These are phyloP conservation scores for Sesia apiformis DNA, from an alignment of 2,888 invertebrate genomes.

Conservation along the genomic window DNA sequence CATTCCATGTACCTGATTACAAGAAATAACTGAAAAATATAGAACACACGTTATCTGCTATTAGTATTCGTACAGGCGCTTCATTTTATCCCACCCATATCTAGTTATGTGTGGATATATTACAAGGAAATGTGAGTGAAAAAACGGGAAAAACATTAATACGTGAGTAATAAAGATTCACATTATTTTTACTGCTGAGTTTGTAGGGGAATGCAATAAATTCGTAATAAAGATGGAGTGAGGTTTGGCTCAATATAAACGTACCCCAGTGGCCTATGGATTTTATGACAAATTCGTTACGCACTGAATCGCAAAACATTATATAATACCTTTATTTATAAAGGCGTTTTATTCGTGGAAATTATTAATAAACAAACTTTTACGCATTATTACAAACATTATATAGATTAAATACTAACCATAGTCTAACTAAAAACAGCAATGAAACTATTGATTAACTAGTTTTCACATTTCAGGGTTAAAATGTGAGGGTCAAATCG, in stretches of 20 bases:
- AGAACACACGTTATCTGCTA: constrained; percentile 8
- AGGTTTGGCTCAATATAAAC: constrained; percentile 31
- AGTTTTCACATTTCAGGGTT: no score
- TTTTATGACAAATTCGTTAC: constrained; percentile 34
- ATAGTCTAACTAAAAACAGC: no score
- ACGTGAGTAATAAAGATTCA: constrained; percentile 43
- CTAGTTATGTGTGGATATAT: constrained; percentile 13
- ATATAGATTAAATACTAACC: no score
- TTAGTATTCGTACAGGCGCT: constrained; percentile 29
- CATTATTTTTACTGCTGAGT: constrained; percentile 35
- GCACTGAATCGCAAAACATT: constrained; percentile 20
- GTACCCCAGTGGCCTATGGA: constrained; percentile 26
- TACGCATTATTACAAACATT: no score
- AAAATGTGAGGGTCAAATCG: no score
- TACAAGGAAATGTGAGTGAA: constrained; percentile 8
- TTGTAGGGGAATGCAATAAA: constrained; percentile 43
- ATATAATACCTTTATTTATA: background rate
- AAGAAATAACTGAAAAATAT: constrained; percentile 27
- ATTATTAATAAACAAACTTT: no score
- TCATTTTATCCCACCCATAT: constrained; percentile 15
- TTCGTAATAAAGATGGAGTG: constrained; percentile 43
- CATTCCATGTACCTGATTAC: constrained; percentile 22
- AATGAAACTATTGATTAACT: no score
- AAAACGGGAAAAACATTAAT: constrained; percentile 39
- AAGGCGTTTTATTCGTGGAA: no score